A percentile compares a stretch with the other conserved stretches of the same genome.
Conservation (phyloP, 2,113 vertebrate genomes). For the Cyrtonyx montezumae region DNA sequence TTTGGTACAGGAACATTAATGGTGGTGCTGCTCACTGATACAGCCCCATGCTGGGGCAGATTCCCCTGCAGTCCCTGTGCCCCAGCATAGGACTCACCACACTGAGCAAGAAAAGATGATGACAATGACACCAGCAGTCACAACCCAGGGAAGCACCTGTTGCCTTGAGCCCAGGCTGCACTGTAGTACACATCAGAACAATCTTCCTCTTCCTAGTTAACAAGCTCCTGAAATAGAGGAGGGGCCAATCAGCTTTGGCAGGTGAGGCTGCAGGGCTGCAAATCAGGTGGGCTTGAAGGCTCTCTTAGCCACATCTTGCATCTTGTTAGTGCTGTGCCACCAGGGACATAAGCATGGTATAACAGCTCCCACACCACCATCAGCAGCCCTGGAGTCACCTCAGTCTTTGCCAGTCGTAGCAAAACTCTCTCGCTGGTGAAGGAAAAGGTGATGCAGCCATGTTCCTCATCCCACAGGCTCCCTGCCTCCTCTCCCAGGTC, state of each 20-base stretch:
- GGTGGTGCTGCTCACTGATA: accelerated
- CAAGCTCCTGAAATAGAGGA: accelerated
- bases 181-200: accelerated
- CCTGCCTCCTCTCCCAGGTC: accelerated
- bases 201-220: accelerated
- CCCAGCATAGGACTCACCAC: neutral
- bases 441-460: neutral
- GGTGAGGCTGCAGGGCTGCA: neutral
- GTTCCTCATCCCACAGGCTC: accelerated
- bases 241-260: neutral
- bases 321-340: neutral
- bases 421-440: neutral
- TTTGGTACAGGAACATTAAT: neutral
- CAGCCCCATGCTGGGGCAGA: neutral
- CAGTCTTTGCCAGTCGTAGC: neutral
- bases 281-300: neutral
- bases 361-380: accelerated
- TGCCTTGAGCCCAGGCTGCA: accelerated
- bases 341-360: neutral
- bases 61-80: neutral
- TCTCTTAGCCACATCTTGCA: accelerated
- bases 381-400: neutral
- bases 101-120: accelerated
- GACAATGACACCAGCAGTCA: neutral
- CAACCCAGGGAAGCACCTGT: accelerated